Evolutionary conservation across 2,888 invertebrate genomes (phyloP).

Genomic region (Calliopum simillimum): DNA sequence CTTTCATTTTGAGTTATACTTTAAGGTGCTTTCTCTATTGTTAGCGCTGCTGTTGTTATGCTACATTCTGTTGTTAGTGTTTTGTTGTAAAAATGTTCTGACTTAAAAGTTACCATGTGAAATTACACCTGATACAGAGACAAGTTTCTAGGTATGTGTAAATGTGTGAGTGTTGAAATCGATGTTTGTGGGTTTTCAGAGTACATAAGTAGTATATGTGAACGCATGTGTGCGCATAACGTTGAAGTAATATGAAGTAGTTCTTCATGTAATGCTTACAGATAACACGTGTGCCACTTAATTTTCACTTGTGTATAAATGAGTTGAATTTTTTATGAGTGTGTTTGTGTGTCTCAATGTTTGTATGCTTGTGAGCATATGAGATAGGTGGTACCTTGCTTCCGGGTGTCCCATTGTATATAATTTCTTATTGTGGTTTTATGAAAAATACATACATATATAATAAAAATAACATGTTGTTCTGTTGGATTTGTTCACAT

Average conservation of each 20-base stretch:
- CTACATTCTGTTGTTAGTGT: background rate
- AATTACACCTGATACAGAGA: conserved; percentile 20
- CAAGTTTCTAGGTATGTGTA: background rate
- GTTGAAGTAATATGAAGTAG: conserved; percentile 14
- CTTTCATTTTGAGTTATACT: conserved; percentile 10
- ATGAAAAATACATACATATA: too few species aligned
- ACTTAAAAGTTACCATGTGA: conserved; percentile 22
- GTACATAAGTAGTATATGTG: too few species aligned
- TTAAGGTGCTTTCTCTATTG: background rate
- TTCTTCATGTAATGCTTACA: conserved; percentile 12
- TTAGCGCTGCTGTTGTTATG: too few species aligned
- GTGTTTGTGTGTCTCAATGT: background rate
- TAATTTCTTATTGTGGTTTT: too few species aligned
- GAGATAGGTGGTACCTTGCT: background rate
- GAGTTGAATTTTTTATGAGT: background rate
- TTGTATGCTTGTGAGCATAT: background rate
- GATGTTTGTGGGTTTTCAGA: background rate
- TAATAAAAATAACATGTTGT: too few species aligned
- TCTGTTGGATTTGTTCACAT: too few species aligned
- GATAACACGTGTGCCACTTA: conserved; percentile 20
- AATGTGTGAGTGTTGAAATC: background rate
- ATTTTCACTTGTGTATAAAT: background rate
- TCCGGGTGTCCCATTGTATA: too few species aligned
- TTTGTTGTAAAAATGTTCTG: conserved; percentile 6
- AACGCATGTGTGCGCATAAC: background rate